phyloP scores from a whole-genome alignment of 2,888 invertebrate genomes.

The Eupithecia centaureata region DNA sequence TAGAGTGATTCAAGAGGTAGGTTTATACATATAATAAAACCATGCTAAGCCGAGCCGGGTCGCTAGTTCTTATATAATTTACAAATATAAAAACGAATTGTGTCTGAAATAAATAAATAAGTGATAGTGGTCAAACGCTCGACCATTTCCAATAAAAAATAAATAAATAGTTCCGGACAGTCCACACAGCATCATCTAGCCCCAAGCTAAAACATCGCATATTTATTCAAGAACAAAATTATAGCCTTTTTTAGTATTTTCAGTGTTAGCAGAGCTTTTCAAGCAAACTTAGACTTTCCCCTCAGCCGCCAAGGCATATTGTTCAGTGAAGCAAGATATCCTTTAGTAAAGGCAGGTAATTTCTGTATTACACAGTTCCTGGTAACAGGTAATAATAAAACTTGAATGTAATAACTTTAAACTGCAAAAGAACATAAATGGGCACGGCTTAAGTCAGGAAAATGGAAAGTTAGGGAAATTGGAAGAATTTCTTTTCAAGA shows the following conservation, averaged over 20 bases:
- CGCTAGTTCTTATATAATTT: too few species aligned
- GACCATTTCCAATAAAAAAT: too few species aligned
- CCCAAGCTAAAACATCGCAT: too few species aligned
- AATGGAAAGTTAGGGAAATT: not conserved
- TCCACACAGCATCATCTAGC: too few species aligned
- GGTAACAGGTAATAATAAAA: not conserved
- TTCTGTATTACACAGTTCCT: slow-evolving; percentile 1
- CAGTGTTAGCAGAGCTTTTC: not conserved
- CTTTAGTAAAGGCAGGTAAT: not conserved
- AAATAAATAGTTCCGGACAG: too few species aligned
- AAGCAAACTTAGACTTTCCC: not conserved
- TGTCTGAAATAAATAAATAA: slow-evolving; percentile 32
- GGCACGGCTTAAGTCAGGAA: not conserved
- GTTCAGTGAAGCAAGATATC: not conserved
- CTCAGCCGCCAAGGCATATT: not conserved
- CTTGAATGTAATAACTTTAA: not conserved
- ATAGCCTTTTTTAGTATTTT: slow-evolving; percentile 22
- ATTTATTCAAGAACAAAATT: too few species aligned
- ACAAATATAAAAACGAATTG: not conserved
- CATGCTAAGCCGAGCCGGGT: too few species aligned
- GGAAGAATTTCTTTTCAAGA: not conserved
- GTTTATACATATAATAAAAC: too few species aligned
- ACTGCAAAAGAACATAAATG: not conserved
- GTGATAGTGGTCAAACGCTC: too few species aligned
- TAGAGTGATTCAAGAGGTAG: too few species aligned